phyloP scores from a whole-genome alignment of 1,140 invertebrate genomes.

The Meloidogyne chitwoodi region DNA sequence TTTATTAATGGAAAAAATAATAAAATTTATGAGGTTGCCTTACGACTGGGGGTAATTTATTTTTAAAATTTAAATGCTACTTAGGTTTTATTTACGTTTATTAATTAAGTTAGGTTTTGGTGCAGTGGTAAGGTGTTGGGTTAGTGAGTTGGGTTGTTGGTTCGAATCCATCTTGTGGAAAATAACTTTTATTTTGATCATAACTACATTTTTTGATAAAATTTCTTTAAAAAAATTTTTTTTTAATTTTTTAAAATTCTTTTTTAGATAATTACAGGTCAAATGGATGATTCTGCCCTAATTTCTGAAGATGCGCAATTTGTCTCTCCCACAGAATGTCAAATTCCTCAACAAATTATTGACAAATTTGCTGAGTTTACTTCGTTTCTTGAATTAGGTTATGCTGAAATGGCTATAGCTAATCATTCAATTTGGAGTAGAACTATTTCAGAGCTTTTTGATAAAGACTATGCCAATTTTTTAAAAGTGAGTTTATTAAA shows the following conservation, averaged over 20 bases:
- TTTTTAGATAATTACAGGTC: conserved; percentile 17
- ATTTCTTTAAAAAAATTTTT: too few relatives aligned
- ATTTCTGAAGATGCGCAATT: conserved; percentile 1
- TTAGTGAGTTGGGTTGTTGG: not conserved
- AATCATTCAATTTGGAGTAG: conserved; percentile 2
- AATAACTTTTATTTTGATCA: not conserved
- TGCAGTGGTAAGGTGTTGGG: not conserved
- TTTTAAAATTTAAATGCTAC: not conserved
- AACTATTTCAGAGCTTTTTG: conserved; percentile 22
- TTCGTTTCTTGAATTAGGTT: conserved; percentile 11
- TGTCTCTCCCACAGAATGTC: not conserved
- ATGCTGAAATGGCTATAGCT: conserved; percentile 13
- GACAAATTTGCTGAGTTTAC: conserved; percentile 16
- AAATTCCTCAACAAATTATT: not conserved
- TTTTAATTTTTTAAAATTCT: not conserved
- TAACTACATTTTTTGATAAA: too few relatives aligned
- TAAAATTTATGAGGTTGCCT: conserved; percentile 23
- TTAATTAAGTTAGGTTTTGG: not conserved
- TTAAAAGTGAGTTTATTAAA: conserved; percentile 16
- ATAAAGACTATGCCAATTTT: conserved; percentile 11
- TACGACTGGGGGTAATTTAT: not conserved
- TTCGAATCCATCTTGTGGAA: not conserved
- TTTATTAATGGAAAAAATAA: conserved; percentile 36
- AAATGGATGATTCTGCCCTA: conserved; percentile 14
- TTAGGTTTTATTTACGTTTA: too few relatives aligned